A percentile compares a stretch with the other conserved stretches of the same genome.
Conservation (phyloP, 2,888 invertebrate species). For the Abscondita cerata region DNA sequence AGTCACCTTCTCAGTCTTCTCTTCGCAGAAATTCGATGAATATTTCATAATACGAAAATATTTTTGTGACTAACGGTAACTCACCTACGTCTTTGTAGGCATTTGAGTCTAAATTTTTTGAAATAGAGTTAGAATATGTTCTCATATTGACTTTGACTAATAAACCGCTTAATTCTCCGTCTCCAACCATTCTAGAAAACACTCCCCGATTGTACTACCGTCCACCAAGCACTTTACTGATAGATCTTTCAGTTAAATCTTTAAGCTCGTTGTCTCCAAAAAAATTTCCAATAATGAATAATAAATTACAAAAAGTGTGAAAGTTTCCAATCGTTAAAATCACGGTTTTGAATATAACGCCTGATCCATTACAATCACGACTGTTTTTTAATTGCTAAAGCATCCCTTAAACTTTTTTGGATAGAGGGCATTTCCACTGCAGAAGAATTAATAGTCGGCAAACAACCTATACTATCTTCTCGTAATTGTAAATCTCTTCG, state of each 20-base stretch:
- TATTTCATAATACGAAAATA: not conserved
- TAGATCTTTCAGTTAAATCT: conserved; percentile 8
- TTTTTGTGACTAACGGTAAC: not conserved
- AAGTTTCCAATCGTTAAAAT: not conserved
- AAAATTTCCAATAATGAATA: not conserved
- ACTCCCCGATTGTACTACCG: conserved; percentile 5
- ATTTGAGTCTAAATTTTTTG: not conserved
- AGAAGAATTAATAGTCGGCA: not conserved
- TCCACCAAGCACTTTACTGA: not conserved
- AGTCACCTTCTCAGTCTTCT: no score
- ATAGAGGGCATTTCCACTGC: not conserved
- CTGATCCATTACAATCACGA: not conserved
- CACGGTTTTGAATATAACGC: not conserved
- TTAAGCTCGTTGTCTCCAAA: not conserved
- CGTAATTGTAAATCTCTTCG: no score
- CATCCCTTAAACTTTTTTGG: not conserved
- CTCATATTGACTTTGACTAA: not conserved
- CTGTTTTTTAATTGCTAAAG: not conserved
- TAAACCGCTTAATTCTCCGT: no score
- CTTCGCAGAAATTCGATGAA: no score
- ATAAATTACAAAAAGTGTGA: conserved; percentile 3
- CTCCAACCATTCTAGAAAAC: not conserved
- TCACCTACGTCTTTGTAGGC: no score
- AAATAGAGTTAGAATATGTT: not conserved
- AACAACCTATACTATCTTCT: not conserved